A percentile compares a stretch with the other conserved stretches of the same genome.
Evolutionary conservation across 2,888 invertebrate species (phyloP).

Genomic region (Craniophora ligustri): DNA sequence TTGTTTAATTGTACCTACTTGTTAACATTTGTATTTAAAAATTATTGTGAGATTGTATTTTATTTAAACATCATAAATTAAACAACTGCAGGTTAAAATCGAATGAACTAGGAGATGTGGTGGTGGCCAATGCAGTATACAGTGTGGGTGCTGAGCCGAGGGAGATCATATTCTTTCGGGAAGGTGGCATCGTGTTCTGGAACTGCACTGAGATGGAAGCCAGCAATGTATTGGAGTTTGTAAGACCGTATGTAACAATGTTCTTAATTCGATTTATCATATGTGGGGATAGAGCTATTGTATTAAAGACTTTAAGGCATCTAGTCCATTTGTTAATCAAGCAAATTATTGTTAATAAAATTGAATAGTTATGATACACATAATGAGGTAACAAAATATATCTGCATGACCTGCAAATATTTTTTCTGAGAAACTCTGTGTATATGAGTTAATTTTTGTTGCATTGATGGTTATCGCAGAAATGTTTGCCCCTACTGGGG

Average conservation of each 20-base stretch:
- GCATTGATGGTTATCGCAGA: no score
- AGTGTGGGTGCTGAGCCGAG: slow-evolving; percentile 92
- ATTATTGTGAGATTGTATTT: not conserved
- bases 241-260: slow-evolving; percentile 83
- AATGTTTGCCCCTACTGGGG: no score
- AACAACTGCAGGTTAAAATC: slow-evolving; percentile 76
- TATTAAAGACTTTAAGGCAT: no score
- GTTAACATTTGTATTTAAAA: not conserved
- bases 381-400: no score
- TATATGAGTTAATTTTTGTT: no score
- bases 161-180: slow-evolving; percentile 96
- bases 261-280: not conserved
- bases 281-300: no score
- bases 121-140: slow-evolving; percentile 96
- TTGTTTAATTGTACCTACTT: no score
- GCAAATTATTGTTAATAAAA: no score
- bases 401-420: no score
- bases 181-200: slow-evolving; percentile 97
- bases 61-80: not conserved
- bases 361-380: no score
- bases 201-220: slow-evolving; percentile 95
- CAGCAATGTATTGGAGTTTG: slow-evolving; percentile 92
- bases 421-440: no score
- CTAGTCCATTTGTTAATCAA: no score
- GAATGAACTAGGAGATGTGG: slow-evolving; percentile 91